These are phyloP conservation scores for Drosophila serrata DNA, from an alignment of 1,140 invertebrate species.

Conservation along the genomic window DNA sequence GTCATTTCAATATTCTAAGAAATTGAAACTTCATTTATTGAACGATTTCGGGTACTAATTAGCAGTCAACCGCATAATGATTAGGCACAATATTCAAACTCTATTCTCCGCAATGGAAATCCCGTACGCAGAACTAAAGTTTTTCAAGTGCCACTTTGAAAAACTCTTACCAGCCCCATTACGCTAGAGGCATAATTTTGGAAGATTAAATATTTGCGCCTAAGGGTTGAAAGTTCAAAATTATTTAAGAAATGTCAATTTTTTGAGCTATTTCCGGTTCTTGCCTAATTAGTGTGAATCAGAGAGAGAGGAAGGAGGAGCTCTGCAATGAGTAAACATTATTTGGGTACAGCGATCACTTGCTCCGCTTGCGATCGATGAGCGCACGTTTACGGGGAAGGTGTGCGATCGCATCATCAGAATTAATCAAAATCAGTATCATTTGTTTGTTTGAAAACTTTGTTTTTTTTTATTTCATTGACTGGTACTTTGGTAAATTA, in stretches of 20 bases:
- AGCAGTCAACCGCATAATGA: constrained; percentile 41
- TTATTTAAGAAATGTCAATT: constrained; percentile 5
- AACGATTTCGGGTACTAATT: constrained; percentile 27
- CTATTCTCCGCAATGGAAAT: constrained; percentile 11
- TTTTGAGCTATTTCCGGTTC: background rate
- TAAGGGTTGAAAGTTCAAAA: background rate
- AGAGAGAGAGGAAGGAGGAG: background rate
- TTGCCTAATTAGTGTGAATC: background rate
- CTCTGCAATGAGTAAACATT: background rate
- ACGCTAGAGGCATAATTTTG: background rate
- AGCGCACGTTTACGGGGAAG: too few species aligned
- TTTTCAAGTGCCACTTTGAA: background rate
- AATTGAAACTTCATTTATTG: constrained; percentile 4
- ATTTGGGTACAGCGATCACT: constrained; percentile 1
- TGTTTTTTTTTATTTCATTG: too few species aligned
- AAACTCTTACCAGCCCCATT: background rate
- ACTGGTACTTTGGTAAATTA: too few species aligned
- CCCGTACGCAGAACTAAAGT: constrained; percentile 8
- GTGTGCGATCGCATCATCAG: background rate
- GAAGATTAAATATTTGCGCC: background rate
- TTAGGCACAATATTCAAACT: constrained; percentile 1
- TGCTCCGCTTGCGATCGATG: constrained; percentile 2
- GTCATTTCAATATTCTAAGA: constrained; percentile 3
- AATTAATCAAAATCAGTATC: background rate
- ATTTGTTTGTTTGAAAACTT: background rate